phyloP scores from a whole-genome alignment of 2,113 vertebrate species.

The Gallinago media region DNA sequence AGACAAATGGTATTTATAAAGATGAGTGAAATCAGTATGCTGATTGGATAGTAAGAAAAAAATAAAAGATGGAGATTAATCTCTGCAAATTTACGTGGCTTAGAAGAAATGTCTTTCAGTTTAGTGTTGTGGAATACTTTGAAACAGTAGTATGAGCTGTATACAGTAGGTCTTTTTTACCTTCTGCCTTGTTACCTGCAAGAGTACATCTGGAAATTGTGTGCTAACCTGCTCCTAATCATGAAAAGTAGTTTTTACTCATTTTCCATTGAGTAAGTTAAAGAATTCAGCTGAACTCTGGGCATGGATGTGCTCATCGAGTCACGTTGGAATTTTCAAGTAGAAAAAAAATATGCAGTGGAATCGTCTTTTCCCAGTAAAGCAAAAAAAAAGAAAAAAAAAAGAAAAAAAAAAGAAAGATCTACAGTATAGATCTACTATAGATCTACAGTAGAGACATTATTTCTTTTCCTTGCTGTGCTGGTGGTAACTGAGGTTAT shows the following conservation, averaged over 20 bases:
- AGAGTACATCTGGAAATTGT: background rate
- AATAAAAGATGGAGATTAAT: slow-evolving; percentile 16
- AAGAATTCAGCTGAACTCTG: background rate
- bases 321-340: background rate
- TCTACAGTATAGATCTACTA: background rate
- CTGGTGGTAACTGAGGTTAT: background rate
- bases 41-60: slow-evolving; percentile 25
- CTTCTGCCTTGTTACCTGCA: background rate
- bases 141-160: background rate
- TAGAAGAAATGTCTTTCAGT: slow-evolving; percentile 5
- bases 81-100: slow-evolving; percentile 17
- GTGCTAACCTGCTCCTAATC: background rate
- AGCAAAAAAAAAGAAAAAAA: background rate
- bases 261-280: background rate
- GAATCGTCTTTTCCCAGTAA: background rate
- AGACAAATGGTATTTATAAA: slow-evolving; percentile 66
- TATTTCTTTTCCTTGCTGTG: background rate
- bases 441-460: background rate
- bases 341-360: background rate
- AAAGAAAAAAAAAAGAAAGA: too few species aligned
- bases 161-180: background rate
- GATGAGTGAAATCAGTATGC: slow-evolving; percentile 49
- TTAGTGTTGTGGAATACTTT: background rate
- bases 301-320: background rate
- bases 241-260: background rate